Conservation (phyloP, 2,797 vertebrate genomes). For the Sus cebifrons region DNA sequence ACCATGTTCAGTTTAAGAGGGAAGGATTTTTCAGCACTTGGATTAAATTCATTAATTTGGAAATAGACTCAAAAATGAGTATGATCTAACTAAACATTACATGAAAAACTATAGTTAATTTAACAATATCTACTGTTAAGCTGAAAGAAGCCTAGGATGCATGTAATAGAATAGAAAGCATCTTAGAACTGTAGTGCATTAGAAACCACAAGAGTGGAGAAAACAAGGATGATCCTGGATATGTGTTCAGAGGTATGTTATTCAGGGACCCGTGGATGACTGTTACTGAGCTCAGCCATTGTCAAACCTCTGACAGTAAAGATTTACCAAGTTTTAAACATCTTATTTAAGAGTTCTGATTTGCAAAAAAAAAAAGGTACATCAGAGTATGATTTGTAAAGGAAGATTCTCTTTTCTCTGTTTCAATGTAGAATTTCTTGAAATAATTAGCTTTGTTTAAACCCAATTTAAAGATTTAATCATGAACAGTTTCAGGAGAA, state of each 20-base stretch:
- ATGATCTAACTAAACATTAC: not conserved
- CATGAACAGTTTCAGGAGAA: not conserved
- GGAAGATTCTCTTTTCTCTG: not conserved
- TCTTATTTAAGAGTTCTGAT: not conserved
- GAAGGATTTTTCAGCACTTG: not conserved
- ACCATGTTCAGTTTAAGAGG: not conserved
- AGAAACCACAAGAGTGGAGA: not conserved
- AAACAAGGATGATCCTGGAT: not conserved
- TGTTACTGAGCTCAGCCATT: not conserved
- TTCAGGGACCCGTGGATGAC: not conserved
- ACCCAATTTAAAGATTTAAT: not conserved
- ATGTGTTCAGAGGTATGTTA: no score
- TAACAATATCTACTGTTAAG: not conserved
- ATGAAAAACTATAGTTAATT: not conserved
- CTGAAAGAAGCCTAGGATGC: not conserved
- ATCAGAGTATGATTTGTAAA: not conserved
- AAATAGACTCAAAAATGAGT: not conserved
- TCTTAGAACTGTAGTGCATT: not conserved
- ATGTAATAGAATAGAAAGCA: not conserved
- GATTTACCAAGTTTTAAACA: not conserved
- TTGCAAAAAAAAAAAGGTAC: not conserved
- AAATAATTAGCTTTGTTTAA: not conserved
- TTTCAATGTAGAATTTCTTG: not conserved
- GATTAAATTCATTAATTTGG: slow-evolving; percentile 7
- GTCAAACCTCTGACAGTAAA: not conserved